Conservation (phyloP, 1,140 invertebrate species). For the Wiebesia pumilae region DNA sequence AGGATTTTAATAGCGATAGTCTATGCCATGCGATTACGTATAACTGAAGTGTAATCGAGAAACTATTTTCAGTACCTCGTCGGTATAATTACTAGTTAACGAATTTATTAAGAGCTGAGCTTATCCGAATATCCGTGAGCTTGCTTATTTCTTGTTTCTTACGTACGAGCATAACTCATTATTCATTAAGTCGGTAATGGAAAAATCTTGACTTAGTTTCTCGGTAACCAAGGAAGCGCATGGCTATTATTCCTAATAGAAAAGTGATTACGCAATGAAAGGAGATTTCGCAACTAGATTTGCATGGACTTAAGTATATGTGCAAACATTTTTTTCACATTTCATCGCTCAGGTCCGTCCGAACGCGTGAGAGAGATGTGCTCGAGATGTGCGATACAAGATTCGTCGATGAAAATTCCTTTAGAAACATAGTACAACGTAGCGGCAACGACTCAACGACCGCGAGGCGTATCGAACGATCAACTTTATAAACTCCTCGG, state of each 20-base stretch:
- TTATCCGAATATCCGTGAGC: background rate
- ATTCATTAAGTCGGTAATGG: too few relatives aligned
- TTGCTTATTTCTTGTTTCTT: background rate
- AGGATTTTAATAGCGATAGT: constrained; percentile 18
- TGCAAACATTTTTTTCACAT: too few relatives aligned
- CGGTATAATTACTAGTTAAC: constrained; percentile 26
- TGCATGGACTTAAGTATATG: too few relatives aligned
- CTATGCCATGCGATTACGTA: background rate
- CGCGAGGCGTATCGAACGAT: background rate
- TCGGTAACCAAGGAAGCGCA: too few relatives aligned
- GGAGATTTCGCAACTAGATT: too few relatives aligned
- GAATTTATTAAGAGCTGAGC: constrained; percentile 33
- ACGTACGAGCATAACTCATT: too few relatives aligned
- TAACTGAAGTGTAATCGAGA: background rate
- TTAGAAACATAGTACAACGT: background rate
- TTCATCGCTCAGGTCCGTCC: too few relatives aligned
- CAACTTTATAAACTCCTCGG: background rate
- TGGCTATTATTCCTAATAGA: too few relatives aligned
- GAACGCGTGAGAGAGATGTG: background rate
- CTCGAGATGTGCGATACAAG: background rate
- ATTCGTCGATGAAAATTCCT: background rate
- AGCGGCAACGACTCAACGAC: background rate
- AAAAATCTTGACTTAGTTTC: too few relatives aligned
- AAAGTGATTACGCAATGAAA: too few relatives aligned
- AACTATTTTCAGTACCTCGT: background rate